These are phyloP conservation scores for Origma solitaria DNA, from an alignment of 2,113 vertebrate species.

Conservation along the genomic window DNA sequence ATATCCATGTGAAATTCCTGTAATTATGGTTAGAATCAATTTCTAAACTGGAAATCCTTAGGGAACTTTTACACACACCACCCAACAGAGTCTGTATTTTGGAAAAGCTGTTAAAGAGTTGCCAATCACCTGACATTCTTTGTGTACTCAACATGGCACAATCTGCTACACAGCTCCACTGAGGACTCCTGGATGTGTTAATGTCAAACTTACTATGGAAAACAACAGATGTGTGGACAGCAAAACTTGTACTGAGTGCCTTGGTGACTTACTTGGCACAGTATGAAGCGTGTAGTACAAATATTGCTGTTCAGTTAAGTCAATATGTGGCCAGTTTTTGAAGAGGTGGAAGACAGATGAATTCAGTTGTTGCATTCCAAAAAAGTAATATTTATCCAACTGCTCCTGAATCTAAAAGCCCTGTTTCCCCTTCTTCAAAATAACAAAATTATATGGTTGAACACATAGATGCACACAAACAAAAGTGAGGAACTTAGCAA, in stretches of 20 bases:
- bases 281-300: constrained; percentile 27
- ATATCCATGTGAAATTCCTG: background rate
- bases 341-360: background rate
- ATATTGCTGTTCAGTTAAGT: background rate
- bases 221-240: constrained; percentile 34
- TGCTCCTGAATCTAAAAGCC: background rate
- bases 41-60: background rate
- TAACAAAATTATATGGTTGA: background rate
- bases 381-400: background rate
- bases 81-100: background rate
- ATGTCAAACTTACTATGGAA: background rate
- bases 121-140: background rate
- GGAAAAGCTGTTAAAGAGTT: background rate
- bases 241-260: background rate
- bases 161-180: background rate
- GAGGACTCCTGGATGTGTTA: background rate
- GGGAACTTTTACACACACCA: background rate
- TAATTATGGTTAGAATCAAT: background rate
- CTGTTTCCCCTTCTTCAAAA: background rate
- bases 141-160: background rate
- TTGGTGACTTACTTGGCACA: constrained; percentile 33
- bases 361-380: background rate
- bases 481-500: background rate
- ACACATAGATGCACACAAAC: background rate
- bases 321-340: background rate